Percentiles rank a stretch among this genome's conserved stretches.
Conservation (phyloP, 2,888 invertebrate genomes). For the Cancer borealis region DNA sequence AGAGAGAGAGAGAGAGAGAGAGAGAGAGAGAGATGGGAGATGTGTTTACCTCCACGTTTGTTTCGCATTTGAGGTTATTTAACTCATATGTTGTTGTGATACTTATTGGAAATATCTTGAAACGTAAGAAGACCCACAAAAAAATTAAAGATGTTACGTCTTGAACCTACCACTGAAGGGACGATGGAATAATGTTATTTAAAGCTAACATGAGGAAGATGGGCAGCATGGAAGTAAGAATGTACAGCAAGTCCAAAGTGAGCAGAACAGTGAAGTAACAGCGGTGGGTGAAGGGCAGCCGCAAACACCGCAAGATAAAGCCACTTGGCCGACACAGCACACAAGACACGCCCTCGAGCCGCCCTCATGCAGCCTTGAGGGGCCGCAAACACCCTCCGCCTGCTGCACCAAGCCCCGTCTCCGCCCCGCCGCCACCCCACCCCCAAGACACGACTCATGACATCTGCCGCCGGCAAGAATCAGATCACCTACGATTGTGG, state of each 20-base stretch:
- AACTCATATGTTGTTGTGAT: neutral
- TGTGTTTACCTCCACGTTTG: too few relatives aligned
- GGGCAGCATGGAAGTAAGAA: neutral
- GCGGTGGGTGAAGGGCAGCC: neutral
- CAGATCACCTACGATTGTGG: neutral
- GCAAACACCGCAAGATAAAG: neutral
- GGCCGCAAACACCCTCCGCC: slow-evolving; percentile 14
- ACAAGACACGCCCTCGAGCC: slow-evolving; percentile 1
- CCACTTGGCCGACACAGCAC: neutral
- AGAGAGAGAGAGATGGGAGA: neutral
- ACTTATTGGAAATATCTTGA: neutral
- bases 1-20: too few relatives aligned
- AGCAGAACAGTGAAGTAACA: neutral
- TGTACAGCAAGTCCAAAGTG: neutral
- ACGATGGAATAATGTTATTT: neutral
- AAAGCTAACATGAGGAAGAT: neutral
- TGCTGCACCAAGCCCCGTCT: neutral
- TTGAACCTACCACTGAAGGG: neutral
- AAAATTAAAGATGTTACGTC: neutral
- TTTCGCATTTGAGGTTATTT: neutral
- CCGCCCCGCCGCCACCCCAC: neutral
- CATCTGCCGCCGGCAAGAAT: neutral
- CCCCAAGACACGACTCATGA: neutral
- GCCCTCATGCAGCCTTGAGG: neutral
- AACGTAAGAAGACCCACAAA: neutral